These are phyloP conservation scores for Ctenicera cuprea DNA, from an alignment of 2,888 invertebrate genomes.

Conservation along the genomic window DNA sequence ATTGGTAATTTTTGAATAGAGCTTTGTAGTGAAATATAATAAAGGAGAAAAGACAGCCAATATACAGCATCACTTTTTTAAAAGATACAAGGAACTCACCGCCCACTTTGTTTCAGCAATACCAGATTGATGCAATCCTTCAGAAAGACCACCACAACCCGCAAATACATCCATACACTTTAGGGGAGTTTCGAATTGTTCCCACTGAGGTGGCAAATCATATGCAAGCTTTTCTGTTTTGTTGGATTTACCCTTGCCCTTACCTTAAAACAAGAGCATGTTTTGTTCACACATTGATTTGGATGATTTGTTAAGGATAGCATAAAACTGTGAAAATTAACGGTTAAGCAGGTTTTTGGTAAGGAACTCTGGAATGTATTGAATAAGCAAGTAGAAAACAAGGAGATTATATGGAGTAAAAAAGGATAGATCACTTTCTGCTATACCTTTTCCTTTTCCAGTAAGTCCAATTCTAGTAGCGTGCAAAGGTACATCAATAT, in stretches of 20 bases:
- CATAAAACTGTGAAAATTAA: not conserved
- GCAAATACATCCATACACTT: constrained; percentile 88
- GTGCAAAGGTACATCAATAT: constrained; percentile 78
- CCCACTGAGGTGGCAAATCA: constrained; percentile 66
- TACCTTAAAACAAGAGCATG: constrained; percentile 70
- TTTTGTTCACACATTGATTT: not conserved
- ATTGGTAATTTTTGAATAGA: not conserved
- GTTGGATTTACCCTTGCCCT: constrained; percentile 80
- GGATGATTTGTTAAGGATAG: not conserved
- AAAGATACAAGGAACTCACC: constrained; percentile 58
- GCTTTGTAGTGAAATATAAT: not conserved
- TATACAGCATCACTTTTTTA: too few species aligned
- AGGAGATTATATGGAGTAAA: too few species aligned
- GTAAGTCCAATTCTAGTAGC: constrained; percentile 76
- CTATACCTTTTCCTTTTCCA: constrained; percentile 78
- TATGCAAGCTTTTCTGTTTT: constrained; percentile 50
- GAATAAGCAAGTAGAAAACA: too few species aligned
- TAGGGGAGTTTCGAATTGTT: constrained; percentile 74
- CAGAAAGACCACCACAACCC: constrained; percentile 89
- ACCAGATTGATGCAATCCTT: constrained; percentile 83
- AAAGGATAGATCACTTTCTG: not conserved
- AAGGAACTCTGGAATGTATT: too few species aligned
- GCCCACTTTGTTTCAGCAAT: constrained; percentile 86
- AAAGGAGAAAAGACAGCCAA: too few species aligned
- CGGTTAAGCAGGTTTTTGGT: too few species aligned